phyloP scores from a whole-genome alignment of 2,797 vertebrate genomes.

The Chromobotia macracanthus region DNA sequence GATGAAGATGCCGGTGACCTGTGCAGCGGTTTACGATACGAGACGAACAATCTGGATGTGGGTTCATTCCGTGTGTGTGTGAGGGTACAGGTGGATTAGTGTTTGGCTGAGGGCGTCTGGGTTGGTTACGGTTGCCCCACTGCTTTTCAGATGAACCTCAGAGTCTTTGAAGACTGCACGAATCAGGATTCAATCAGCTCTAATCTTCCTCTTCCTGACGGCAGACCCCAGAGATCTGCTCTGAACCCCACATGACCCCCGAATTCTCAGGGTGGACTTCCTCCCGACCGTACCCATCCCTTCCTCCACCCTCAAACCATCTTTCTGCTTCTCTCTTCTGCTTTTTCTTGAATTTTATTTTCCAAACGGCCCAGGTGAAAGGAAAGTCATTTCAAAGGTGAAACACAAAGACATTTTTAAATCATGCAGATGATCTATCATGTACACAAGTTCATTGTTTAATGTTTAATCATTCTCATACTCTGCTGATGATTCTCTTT shows the following conservation, averaged over 20 bases:
- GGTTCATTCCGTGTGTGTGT: background rate
- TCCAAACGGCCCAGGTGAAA: background rate
- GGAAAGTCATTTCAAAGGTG: too few relatives aligned
- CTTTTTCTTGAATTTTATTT: background rate
- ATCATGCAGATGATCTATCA: too few relatives aligned
- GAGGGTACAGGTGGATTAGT: slow-evolving; percentile 7
- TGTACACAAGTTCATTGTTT: background rate
- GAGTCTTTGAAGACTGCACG: slow-evolving; percentile 62
- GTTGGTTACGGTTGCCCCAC: slow-evolving; percentile 36
- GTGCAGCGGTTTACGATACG: background rate
- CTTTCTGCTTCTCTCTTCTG: background rate
- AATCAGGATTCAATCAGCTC: slow-evolving; percentile 65
- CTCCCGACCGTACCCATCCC: slow-evolving; percentile 18
- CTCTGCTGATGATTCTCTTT: too few relatives aligned
- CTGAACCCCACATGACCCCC: slow-evolving; percentile 31
- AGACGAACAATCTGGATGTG: slow-evolving; percentile 2
- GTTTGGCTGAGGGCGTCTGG: slow-evolving; percentile 29
- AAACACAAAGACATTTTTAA: too few relatives aligned
- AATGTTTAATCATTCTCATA: too few relatives aligned
- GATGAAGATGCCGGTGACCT: background rate
- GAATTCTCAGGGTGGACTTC: slow-evolving; percentile 38
- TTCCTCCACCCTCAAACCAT: slow-evolving; percentile 26
- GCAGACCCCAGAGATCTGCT: slow-evolving; percentile 47
- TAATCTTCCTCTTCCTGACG: slow-evolving; percentile 56
- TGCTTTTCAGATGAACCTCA: slow-evolving; percentile 49